Conservation (phyloP, 2,113 vertebrate species). For the Casuarius casuarius region DNA sequence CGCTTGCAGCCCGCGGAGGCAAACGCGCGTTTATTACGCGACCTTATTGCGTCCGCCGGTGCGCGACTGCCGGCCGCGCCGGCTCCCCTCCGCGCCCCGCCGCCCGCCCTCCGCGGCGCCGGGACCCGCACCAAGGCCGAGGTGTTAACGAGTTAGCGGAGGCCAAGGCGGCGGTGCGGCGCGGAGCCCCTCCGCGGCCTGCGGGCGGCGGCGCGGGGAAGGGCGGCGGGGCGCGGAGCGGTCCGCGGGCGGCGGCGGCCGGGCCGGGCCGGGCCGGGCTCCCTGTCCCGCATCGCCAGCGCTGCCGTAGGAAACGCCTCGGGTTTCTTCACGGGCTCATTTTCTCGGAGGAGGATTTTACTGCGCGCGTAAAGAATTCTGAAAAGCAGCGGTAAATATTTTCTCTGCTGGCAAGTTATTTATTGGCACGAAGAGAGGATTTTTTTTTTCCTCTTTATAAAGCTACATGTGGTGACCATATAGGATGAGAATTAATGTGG, state of each 20-base stretch:
- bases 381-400: conserved; percentile 74
- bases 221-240: not conserved
- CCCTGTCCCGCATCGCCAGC: not conserved
- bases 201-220: too few species aligned
- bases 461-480: conserved; percentile 72
- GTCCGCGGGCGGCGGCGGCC: not conserved
- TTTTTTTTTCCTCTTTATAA: not conserved
- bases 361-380: conserved; percentile 60
- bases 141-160: not conserved
- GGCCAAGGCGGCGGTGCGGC: not conserved
- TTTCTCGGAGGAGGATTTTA: conserved; percentile 66
- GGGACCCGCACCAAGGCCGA: not conserved
- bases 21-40: not conserved
- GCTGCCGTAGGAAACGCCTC: conserved; percentile 10
- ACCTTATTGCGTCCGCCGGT: not conserved
- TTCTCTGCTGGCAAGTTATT: conserved; percentile 69
- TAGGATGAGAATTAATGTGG: conserved; percentile 62
- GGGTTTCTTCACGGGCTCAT: conserved; percentile 61
- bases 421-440: conserved; percentile 56
- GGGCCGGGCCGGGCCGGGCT: not conserved
- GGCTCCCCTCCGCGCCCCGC: not conserved
- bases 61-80: not conserved
- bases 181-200: not conserved
- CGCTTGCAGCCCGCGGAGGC: not conserved
- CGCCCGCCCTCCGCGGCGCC: not conserved